Conservation (phyloP, 2,113 vertebrate species). For the Candoia aspera region DNA sequence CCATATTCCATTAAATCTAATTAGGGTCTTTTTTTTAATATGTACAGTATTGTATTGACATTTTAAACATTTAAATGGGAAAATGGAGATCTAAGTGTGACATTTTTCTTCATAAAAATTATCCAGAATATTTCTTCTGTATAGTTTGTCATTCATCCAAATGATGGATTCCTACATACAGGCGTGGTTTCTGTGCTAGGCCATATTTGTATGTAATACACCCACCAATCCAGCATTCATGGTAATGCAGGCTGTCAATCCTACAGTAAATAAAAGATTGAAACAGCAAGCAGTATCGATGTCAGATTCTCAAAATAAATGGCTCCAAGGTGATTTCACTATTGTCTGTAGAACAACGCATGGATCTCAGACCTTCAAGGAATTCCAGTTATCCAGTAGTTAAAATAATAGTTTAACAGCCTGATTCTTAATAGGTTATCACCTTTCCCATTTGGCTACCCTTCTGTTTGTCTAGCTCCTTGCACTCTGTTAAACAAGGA, state of each 20-base stretch:
- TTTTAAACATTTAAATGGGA: neutral
- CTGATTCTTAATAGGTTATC: slow-evolving; percentile 57
- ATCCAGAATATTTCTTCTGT: neutral
- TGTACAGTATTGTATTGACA: neutral
- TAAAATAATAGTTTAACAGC: slow-evolving; percentile 57
- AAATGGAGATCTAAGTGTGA: neutral
- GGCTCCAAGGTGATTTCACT: slow-evolving; percentile 34
- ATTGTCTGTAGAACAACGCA: slow-evolving; percentile 19
- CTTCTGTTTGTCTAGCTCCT: slow-evolving; percentile 69
- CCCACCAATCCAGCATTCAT: neutral
- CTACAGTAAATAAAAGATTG: neutral
- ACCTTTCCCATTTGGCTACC: slow-evolving; percentile 70
- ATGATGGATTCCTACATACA: neutral
- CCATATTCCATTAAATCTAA: neutral
- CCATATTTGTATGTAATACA: neutral
- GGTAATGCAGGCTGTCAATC: neutral
- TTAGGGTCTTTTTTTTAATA: neutral
- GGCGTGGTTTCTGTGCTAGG: neutral
- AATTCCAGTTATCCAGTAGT: slow-evolving; percentile 12
- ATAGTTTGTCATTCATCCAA: neutral
- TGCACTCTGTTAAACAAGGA: slow-evolving; percentile 85
- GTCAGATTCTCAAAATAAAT: slow-evolving; percentile 31
- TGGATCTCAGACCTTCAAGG: slow-evolving; percentile 11
- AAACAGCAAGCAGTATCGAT: slow-evolving; percentile 21
- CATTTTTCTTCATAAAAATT: neutral